Evolutionary conservation across 2,888 invertebrate genomes (phyloP).

Genomic region (Entomobrya proxima): DNA sequence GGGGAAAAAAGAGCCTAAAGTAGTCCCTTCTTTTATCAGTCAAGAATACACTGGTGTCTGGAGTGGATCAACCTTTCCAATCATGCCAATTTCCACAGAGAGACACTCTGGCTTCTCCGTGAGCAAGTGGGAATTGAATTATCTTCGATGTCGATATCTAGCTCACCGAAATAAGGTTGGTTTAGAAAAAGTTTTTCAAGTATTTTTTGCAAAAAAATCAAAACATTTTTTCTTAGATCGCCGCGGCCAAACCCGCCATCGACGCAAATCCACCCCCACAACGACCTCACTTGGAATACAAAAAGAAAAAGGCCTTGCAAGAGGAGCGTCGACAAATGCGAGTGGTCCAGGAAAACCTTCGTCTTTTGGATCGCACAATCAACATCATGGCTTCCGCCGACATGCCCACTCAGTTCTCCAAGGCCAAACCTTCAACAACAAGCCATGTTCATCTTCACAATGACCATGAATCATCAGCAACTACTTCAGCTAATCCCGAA

Average conservation of each 20-base stretch:
- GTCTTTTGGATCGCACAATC: slow-evolving; percentile 72
- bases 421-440: too few species aligned
- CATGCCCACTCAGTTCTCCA: slow-evolving; percentile 58
- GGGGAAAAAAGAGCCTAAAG: too few species aligned
- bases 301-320: slow-evolving; percentile 71
- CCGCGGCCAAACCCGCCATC: slow-evolving; percentile 72
- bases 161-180: slow-evolving; percentile 74
- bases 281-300: slow-evolving; percentile 72
- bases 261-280: slow-evolving; percentile 71
- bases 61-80: not conserved
- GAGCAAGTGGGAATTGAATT: slow-evolving; percentile 74
- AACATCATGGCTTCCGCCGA: slow-evolving; percentile 67
- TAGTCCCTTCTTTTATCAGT: too few species aligned
- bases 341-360: slow-evolving; percentile 74
- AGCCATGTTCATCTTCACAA: not conserved
- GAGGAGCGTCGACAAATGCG: slow-evolving; percentile 71
- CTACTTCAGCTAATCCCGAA: not conserved
- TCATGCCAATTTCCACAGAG: slow-evolving; percentile 73
- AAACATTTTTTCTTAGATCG: slow-evolving; percentile 67
- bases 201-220: too few species aligned
- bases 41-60: too few species aligned
- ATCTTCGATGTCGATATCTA: slow-evolving; percentile 71
- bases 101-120: slow-evolving; percentile 66
- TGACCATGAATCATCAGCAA: not conserved
- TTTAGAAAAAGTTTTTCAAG: not conserved